Evolutionary conservation across 1,140 invertebrate species (phyloP).

Genomic region (Leptinotarsa defecta): DNA sequence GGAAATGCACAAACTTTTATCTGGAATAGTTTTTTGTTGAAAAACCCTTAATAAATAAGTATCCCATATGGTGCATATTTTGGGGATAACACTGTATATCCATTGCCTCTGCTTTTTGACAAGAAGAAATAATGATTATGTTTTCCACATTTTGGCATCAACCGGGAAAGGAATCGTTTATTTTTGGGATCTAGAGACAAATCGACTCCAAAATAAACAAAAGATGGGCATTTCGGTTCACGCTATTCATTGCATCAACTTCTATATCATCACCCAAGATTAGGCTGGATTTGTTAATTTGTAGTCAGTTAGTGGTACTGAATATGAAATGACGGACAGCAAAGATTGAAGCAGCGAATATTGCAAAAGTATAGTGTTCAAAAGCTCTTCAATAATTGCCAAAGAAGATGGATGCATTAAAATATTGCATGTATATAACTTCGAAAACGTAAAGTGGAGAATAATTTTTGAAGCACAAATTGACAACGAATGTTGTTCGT

Average conservation of each 20-base stretch:
- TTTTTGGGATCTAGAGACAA: conserved; percentile 71
- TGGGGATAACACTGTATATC: conserved; percentile 51
- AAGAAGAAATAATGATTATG: conserved; percentile 56
- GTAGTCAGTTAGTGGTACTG: conserved; percentile 66
- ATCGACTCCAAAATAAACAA: conserved; percentile 64
- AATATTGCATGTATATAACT: conserved; percentile 43
- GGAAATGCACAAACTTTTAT: no score
- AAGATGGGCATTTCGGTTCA: conserved; percentile 61
- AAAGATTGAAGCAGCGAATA: conserved; percentile 70
- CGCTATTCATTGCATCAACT: conserved; percentile 62
- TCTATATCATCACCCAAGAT: conserved; percentile 68
- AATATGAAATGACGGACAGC: conserved; percentile 61
- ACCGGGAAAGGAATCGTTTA: conserved; percentile 70
- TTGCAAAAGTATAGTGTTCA: conserved; percentile 63
- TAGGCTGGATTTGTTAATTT: conserved; percentile 70
- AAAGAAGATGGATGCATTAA: conserved; percentile 66
- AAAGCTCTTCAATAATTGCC: conserved; percentile 61
- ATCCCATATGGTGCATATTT: no score
- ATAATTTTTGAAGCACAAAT: no score
- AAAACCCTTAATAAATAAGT: no score
- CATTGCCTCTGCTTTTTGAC: conserved; percentile 69
- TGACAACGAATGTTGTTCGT: no score
- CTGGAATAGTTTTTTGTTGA: no score
- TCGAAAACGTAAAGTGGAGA: conserved; percentile 29
- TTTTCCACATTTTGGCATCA: conserved; percentile 69